A percentile compares a stretch with the other conserved stretches of the same genome.
Evolutionary conservation across 2,113 vertebrate species (phyloP).

Genomic region (Odontophorus gujanensis): DNA sequence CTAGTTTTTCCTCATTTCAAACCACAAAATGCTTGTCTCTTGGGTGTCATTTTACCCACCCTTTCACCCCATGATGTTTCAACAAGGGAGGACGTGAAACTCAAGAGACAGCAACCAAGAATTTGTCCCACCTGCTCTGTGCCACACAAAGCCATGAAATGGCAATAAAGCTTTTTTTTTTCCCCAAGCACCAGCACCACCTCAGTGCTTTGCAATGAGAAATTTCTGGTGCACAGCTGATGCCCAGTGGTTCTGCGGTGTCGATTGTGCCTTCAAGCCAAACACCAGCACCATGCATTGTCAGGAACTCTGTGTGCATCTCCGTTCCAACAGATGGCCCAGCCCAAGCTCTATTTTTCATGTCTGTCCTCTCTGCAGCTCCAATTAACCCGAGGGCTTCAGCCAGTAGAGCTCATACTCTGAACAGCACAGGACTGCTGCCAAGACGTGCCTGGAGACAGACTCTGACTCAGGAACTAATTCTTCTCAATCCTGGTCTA

Average conservation of each 20-base stretch:
- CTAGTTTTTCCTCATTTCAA: not conserved
- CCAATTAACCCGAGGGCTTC: not conserved
- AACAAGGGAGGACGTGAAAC: not conserved
- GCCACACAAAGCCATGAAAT: not conserved
- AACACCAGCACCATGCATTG: rapidly evolving
- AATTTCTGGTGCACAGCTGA: not conserved
- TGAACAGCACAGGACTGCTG: not conserved
- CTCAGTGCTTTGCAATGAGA: not conserved
- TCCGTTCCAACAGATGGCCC: not conserved
- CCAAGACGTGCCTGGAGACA: not conserved
- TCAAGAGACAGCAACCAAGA: rapidly evolving
- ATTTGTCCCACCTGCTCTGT: not conserved
- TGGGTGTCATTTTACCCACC: not conserved
- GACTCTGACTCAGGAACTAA: not conserved
- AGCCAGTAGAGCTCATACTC: not conserved
- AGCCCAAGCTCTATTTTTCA: not conserved
- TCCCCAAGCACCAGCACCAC: not conserved
- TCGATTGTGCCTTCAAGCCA: rapidly evolving
- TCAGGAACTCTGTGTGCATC: rapidly evolving
- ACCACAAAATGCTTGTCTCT: not conserved
- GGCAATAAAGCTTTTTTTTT: not conserved
- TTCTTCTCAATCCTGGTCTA: not conserved
- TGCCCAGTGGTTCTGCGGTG: not conserved
- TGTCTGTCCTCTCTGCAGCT: not conserved
- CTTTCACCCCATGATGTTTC: not conserved